phyloP scores from a whole-genome alignment of 2,113 vertebrate genomes.

The Ammodytes marinus region DNA sequence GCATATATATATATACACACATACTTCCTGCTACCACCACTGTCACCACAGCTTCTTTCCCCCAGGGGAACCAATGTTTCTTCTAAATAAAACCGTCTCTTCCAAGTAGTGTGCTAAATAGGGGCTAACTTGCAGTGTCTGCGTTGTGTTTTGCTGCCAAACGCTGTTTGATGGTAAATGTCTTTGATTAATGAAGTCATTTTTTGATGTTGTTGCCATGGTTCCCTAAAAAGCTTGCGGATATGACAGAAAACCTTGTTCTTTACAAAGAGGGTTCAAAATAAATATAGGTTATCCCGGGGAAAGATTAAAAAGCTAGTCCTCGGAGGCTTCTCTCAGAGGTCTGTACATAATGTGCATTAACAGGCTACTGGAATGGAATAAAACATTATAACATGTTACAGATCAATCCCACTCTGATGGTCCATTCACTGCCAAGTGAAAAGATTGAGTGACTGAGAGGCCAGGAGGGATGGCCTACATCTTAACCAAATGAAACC shows the following conservation, averaged over 20 bases:
- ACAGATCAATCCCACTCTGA: slow-evolving; percentile 31
- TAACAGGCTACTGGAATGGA: slow-evolving; percentile 29
- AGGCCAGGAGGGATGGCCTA: slow-evolving; percentile 2
- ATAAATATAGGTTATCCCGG: slow-evolving; percentile 37
- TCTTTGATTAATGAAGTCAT: slow-evolving; percentile 75
- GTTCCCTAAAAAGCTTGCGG: slow-evolving; percentile 29
- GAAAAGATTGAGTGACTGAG: slow-evolving; percentile 10
- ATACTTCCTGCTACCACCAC: slow-evolving; percentile 1
- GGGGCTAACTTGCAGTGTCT: slow-evolving; percentile 33
- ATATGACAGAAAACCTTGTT: slow-evolving; percentile 55
- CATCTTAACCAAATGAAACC: slow-evolving; percentile 21
- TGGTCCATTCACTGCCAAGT: slow-evolving; percentile 13
- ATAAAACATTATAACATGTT: slow-evolving; percentile 14
- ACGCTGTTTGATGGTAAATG: slow-evolving; percentile 66
- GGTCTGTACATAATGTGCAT: slow-evolving; percentile 27
- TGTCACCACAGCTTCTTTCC: slow-evolving; percentile 1
- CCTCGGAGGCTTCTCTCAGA: slow-evolving; percentile 31
- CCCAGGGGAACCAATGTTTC: slow-evolving; percentile 25
- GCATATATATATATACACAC: slow-evolving; percentile 1
- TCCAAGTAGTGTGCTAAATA: slow-evolving; percentile 59
- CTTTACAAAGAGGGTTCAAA: slow-evolving; percentile 71
- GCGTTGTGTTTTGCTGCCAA: slow-evolving; percentile 70
- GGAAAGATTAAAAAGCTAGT: slow-evolving; percentile 60
- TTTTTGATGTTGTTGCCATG: slow-evolving; percentile 46
- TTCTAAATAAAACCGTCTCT: slow-evolving; percentile 52